These are phyloP conservation scores for Prinia subflava DNA, from an alignment of 2,113 vertebrate species.

Conservation along the genomic window DNA sequence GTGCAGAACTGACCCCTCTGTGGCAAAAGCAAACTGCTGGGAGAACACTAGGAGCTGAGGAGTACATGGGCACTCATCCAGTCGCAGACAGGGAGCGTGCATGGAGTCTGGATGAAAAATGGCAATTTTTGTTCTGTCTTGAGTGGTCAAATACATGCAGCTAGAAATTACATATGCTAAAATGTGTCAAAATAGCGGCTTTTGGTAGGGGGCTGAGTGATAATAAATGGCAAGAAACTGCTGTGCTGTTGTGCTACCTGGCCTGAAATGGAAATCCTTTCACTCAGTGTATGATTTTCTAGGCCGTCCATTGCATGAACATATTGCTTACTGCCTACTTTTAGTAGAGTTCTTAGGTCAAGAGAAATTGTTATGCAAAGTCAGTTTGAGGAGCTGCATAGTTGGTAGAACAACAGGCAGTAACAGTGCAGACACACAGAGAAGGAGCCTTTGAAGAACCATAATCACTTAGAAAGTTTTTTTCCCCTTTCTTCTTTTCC, in stretches of 20 bases:
- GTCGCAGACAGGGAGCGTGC: neutral
- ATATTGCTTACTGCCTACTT: neutral
- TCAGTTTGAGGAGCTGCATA: neutral
- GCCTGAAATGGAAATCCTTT: neutral
- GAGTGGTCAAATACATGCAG: neutral
- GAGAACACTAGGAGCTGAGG: neutral
- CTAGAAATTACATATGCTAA: neutral
- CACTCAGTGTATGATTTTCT: neutral
- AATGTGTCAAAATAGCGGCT: neutral
- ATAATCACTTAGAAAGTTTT: neutral
- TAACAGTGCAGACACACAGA: neutral
- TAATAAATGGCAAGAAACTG: neutral
- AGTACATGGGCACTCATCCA: neutral
- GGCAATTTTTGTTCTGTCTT: neutral
- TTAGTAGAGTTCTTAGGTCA: neutral
- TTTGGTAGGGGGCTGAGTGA: neutral
- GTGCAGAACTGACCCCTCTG: neutral
- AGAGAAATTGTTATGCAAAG: neutral
- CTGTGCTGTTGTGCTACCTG: neutral
- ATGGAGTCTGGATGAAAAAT: neutral
- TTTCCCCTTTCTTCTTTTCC: neutral
- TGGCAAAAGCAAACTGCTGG: neutral
- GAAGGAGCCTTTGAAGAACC: neutral
- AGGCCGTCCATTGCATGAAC: neutral
- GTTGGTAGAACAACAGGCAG: neutral